Evolutionary conservation across 30 jellyfish, hydroid and myxozoan species (phyloP).

Genomic region (Sanderia malayensis): DNA sequence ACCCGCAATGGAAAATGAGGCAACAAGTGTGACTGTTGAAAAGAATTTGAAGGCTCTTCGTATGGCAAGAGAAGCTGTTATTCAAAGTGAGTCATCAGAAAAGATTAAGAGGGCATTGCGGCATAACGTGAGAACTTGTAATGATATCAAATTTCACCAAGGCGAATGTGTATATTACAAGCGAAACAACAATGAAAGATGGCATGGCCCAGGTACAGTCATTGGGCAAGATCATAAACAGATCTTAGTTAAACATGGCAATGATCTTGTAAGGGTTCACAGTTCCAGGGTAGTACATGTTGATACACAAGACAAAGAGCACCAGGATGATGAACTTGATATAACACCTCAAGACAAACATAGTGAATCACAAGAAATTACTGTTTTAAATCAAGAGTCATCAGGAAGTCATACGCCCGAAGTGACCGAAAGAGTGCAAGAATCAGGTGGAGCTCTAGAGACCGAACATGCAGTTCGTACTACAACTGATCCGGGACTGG

Average conservation of each 20-base stretch:
- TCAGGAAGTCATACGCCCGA: conserved; percentile 13
- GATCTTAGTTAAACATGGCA: conserved; percentile 26
- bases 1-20: conserved; percentile 46
- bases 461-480: conserved; percentile 11
- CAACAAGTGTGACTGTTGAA: conserved; percentile 38
- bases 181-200: conserved; percentile 25
- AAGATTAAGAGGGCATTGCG: conserved; percentile 52
- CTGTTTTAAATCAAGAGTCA: conserved; percentile 10
- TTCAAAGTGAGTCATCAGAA: conserved; percentile 52
- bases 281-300: conserved; percentile 19
- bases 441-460: conserved; percentile 14
- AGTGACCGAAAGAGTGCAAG: conserved; percentile 17
- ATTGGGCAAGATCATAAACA: conserved; percentile 37
- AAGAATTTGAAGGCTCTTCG: conserved; percentile 61
- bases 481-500: conserved; percentile 12
- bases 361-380: conserved; percentile 13
- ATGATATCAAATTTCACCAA: conserved; percentile 20
- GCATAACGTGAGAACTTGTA: conserved; percentile 49
- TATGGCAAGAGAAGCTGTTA: conserved; percentile 35
- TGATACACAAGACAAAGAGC: conserved; percentile 16
- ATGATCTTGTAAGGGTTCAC: conserved; percentile 32
- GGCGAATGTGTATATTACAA: conserved; percentile 73
- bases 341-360: conserved; percentile 13
- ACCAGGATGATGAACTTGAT: conserved; percentile 11
- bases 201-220: conserved; percentile 76